Base-by-base conservation (phyloP, 1,140 invertebrate species). In the Scaptomyza montana region DNA sequence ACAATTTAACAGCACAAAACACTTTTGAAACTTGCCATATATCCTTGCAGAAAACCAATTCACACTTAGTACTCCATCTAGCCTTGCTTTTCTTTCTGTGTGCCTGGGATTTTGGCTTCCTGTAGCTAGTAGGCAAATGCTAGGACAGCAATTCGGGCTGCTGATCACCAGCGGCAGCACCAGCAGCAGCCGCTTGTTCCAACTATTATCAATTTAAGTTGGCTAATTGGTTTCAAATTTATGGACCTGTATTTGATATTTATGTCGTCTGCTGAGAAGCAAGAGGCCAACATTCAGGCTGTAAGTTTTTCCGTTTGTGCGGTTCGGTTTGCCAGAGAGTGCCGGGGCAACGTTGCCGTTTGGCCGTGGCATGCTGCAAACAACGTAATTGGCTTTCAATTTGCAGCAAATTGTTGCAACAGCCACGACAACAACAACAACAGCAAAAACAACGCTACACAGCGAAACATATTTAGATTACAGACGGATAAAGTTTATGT, bases 161-260 rank as follows among this genome's bases (percentile, higher is more conserved):
- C 55, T 39, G 56, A 46, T 39, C 50, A n/a, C 28, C 49, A 68
- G 36, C 60, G 53, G 50, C 49, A 21, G 46, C 62, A 46, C 56
- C 55, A 49, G 47, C 56, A 57, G 50, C 73, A 51, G 49, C 71
- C 39, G 64, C 75, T 65, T 61, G 50, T 69, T 64, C 64, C 77
- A 77, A 84, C 77, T 90, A 90, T 90, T 90, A 90, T 90, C 87
- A 90, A 90, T 90, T 90, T 90, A 90, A 90, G 87, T 90, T 90
- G 87, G 87, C 87, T 90, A 90, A 90, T 90, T 90, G 87, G 87
- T 90, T 90, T 90, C 87, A 87, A 90, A 90, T 90, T 90, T 90
- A 90, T 90, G 87, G 87, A 90, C 87, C 87, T 90, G 87, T 90
- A 87, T 90, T 90, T 90, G 87, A 90, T 90, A 90, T 90, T 90